These are phyloP conservation scores for Sylvia atricapilla DNA, from an alignment of 2,113 vertebrate species.

Conservation along the genomic window DNA sequence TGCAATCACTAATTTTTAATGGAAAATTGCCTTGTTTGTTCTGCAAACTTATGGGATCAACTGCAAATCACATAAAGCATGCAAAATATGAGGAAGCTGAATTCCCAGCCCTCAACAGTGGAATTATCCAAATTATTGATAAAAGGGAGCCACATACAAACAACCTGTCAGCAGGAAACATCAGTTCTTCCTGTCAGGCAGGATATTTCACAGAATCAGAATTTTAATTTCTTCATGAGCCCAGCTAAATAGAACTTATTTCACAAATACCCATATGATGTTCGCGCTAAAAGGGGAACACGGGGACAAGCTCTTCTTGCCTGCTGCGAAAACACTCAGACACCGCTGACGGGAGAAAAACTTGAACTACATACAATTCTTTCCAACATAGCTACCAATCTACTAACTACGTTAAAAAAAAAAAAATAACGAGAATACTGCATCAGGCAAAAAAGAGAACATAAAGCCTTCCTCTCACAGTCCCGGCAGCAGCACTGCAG, in stretches of 20 bases:
- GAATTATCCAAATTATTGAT: neutral
- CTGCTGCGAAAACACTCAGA: neutral
- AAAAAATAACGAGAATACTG: neutral
- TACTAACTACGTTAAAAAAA: neutral
- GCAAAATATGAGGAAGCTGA: neutral
- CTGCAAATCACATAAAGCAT: neutral
- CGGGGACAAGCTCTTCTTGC: neutral
- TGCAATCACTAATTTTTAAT: neutral
- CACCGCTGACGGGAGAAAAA: neutral
- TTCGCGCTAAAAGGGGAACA: neutral
- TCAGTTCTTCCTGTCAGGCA: neutral
- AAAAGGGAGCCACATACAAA: neutral
- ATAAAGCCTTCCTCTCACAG: neutral
- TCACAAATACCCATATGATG: neutral
- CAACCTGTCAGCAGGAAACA: neutral
- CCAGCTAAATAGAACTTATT: neutral
- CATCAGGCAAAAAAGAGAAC: neutral
- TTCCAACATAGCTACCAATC: neutral
- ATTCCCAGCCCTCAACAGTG: neutral
- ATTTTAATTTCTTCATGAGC: neutral
- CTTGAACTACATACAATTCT: neutral
- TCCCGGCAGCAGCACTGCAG: neutral
- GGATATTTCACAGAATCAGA: neutral
- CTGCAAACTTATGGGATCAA: neutral
- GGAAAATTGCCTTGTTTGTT: neutral